Evolutionary conservation across 2,888 invertebrate species (phyloP).

Genomic region (Drosophila peninsularis): DNA sequence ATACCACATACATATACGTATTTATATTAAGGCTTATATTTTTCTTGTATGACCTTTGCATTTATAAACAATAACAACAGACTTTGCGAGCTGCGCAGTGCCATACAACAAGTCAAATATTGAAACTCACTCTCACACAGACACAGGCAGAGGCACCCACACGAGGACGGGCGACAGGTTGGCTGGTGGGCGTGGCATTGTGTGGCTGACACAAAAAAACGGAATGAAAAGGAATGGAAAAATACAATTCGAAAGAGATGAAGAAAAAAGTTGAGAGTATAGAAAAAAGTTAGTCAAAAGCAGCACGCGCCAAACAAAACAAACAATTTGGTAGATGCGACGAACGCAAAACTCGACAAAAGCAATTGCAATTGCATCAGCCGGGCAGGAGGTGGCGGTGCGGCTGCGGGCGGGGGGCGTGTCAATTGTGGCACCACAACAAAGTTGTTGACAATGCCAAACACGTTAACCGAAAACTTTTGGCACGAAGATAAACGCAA

Average conservation of each 20-base stretch:
- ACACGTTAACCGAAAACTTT: conserved; percentile 76
- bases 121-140: conserved; percentile 36
- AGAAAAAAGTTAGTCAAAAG: conserved; percentile 45
- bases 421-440: conserved; percentile 68
- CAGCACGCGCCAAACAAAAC: conserved; percentile 70
- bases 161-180: conserved; percentile 20
- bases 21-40: background rate
- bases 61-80: conserved; percentile 3
- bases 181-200: conserved; percentile 37
- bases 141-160: conserved; percentile 5
- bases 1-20: background rate
- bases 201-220: conserved; percentile 43
- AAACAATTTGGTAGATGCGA: conserved; percentile 69
- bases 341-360: conserved; percentile 68
- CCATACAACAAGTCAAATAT: conserved; percentile 71
- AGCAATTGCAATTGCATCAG: conserved; percentile 69
- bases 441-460: conserved; percentile 78
- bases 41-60: background rate
- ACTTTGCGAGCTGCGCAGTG: conserved; percentile 35
- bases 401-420: conserved; percentile 8
- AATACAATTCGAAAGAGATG: conserved; percentile 16
- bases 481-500: conserved; percentile 77
- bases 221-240: conserved; percentile 29
- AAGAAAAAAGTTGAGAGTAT: background rate
- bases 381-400: conserved; percentile 8